phyloP scores from a whole-genome alignment of 2,113 vertebrate species.

The Hiodon alosoides region DNA sequence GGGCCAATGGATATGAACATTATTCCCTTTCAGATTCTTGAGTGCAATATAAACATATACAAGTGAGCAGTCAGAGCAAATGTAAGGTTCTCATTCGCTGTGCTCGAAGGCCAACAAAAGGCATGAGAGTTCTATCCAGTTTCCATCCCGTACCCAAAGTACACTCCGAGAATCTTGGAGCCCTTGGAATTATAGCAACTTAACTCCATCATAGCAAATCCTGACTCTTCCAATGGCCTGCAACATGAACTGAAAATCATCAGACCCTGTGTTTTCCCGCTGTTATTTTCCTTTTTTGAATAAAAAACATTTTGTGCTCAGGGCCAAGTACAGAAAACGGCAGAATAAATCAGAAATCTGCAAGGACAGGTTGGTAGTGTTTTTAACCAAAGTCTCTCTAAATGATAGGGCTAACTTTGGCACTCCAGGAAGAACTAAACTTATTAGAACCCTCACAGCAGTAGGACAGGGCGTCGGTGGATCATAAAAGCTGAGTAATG shows the following conservation, averaged over 20 bases:
- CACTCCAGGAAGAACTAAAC: constrained; percentile 1
- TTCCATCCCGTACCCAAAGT: not conserved
- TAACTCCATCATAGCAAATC: no score
- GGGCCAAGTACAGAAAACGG: no score
- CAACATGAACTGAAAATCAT: not conserved
- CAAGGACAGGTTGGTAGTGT: no score
- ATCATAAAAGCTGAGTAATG: constrained; percentile 43
- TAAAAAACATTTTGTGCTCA: no score
- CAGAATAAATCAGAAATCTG: no score
- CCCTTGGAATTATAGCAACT: no score
- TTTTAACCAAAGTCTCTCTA: not conserved
- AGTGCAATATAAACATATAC: not conserved
- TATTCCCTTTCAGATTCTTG: not conserved
- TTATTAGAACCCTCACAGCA: no score
- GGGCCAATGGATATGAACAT: not conserved
- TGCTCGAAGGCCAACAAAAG: not conserved
- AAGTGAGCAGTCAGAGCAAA: not conserved
- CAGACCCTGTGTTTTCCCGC: no score
- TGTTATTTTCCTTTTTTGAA: no score
- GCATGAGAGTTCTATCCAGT: not conserved
- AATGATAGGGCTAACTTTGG: not conserved
- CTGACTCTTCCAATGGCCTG: not conserved
- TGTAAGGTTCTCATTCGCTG: not conserved
- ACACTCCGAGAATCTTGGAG: not conserved
- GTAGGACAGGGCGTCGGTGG: constrained; percentile 1